Percentiles rank a stretch among this genome's conserved stretches.
phyloP scores from a whole-genome alignment of 2,113 vertebrate genomes.

The Patagioenas fasciata region DNA sequence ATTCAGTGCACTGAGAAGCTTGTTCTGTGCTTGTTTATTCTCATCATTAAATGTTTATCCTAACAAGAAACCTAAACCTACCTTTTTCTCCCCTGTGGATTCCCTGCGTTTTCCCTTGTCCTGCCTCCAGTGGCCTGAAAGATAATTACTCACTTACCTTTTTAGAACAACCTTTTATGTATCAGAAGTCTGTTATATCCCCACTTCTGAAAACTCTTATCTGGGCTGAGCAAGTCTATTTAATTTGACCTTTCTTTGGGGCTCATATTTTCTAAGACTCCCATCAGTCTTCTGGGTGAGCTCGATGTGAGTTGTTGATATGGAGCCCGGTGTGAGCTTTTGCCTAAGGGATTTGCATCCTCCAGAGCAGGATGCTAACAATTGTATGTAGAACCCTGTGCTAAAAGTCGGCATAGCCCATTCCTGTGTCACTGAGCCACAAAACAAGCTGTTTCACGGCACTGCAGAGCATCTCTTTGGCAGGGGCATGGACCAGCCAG shows the following conservation, averaged over 20 bases:
- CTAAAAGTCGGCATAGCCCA: fast-evolving
- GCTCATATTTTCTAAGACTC: not conserved
- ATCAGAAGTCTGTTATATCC: not conserved
- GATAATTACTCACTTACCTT: not conserved
- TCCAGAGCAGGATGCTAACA: not conserved
- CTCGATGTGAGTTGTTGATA: not conserved
- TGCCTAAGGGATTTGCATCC: not conserved
- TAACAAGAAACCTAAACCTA: not conserved
- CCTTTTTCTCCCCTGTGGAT: not conserved
- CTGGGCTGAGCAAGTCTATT: not conserved
- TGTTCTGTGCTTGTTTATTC: not conserved
- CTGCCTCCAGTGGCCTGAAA: not conserved
- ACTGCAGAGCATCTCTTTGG: not conserved
- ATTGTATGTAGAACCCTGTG: not conserved
- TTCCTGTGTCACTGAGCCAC: not conserved
- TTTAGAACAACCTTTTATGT: not conserved
- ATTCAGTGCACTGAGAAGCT: not conserved
- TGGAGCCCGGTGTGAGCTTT: not conserved
- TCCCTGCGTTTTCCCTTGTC: not conserved
- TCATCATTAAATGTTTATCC: not conserved
- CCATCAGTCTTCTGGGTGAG: not conserved
- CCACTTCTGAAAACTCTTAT: not conserved
- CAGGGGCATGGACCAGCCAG: not conserved
- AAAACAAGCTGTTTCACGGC: fast-evolving
- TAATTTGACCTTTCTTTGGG: not conserved